Conservation (phyloP, 2,797 vertebrate genomes). For the Molossus alvarezi region DNA sequence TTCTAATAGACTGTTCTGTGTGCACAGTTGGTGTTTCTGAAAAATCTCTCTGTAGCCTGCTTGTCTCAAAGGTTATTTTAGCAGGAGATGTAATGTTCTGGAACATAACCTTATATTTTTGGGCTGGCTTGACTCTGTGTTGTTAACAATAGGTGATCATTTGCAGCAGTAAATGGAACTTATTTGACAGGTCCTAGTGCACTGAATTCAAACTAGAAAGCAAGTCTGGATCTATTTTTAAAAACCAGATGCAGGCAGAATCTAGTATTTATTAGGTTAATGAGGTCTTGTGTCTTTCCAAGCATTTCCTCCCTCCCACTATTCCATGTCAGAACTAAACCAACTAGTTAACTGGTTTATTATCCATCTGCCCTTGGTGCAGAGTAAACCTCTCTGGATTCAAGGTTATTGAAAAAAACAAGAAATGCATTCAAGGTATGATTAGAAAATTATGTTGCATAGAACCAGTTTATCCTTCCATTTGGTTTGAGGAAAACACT, state of each 20-base stretch:
- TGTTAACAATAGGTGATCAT: background rate
- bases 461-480: background rate
- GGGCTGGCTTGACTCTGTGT: background rate
- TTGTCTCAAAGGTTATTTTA: slow-evolving; percentile 17
- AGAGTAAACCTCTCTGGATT: background rate
- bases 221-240: background rate
- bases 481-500: background rate
- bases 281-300: background rate
- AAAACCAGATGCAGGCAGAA: background rate
- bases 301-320: background rate
- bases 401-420: background rate
- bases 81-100: background rate
- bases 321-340: slow-evolving; percentile 7
- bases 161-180: background rate
- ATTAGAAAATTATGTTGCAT: background rate
- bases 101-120: background rate
- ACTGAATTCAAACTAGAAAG: slow-evolving; percentile 39
- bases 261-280: background rate
- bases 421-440: background rate
- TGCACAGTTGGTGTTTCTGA: background rate
- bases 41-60: background rate
- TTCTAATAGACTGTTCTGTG: background rate
- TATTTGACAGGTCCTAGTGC: background rate
- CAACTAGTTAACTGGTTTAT: background rate
- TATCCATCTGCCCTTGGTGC: background rate